phyloP scores from a whole-genome alignment of 2,888 invertebrate genomes.

The Agriotes lineatus region DNA sequence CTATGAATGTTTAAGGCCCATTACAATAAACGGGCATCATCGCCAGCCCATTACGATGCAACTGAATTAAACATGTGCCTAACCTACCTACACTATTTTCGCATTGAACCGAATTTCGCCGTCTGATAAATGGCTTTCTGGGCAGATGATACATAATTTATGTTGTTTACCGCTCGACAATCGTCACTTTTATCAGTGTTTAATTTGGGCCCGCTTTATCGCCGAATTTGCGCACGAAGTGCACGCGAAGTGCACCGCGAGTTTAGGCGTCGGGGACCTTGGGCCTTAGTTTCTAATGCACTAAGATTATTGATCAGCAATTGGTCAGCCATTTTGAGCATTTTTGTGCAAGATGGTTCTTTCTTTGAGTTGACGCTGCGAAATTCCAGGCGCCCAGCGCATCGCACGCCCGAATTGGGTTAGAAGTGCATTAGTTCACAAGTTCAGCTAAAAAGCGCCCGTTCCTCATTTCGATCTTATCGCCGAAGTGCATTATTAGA shows the following conservation, averaged over 20 bases:
- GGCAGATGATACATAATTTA: conserved; percentile 2
- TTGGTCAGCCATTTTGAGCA: conserved; percentile 51
- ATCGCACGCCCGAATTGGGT: background rate
- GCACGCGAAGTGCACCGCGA: background rate
- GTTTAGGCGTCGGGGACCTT: conserved; percentile 11
- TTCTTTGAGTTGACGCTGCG: too few species aligned
- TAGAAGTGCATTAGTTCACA: conserved; percentile 4
- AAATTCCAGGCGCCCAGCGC: too few species aligned
- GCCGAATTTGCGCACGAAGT: too few species aligned
- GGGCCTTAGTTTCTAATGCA: conserved; percentile 46
- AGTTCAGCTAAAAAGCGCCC: conserved; percentile 8
- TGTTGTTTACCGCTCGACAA: conserved; percentile 20
- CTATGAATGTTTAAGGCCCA: background rate
- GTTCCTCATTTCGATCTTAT: too few species aligned
- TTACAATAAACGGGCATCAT: conserved; percentile 21
- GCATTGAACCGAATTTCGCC: conserved; percentile 31
- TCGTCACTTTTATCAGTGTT: background rate
- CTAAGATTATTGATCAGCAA: conserved; percentile 48
- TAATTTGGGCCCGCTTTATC: too few species aligned
- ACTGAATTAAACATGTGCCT: conserved; percentile 42
- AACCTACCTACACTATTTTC: conserved; percentile 45
- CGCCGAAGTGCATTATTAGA: background rate
- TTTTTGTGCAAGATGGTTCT: conserved; percentile 39
- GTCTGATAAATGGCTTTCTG: conserved; percentile 12
- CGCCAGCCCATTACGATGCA: conserved; percentile 21